A percentile compares a stretch with the other conserved stretches of the same genome.
Conservation (phyloP, 2,113 vertebrate species). For the Nothobranchius kuhntae region DNA sequence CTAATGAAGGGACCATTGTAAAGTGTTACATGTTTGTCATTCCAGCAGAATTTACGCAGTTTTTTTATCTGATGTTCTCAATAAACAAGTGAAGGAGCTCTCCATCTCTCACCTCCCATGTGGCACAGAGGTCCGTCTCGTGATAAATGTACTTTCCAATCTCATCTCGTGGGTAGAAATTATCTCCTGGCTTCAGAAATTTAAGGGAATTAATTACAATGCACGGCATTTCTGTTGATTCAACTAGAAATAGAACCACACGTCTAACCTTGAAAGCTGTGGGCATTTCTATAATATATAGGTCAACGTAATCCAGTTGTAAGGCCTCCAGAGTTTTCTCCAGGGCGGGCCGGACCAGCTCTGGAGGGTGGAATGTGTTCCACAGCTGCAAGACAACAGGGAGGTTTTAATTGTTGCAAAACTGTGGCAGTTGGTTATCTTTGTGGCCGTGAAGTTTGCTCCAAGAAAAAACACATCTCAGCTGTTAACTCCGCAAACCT, state of each 20-base stretch:
- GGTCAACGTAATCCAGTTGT: slow-evolving; percentile 89
- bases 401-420: slow-evolving; percentile 4
- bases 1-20: too few relatives aligned
- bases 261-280: slow-evolving; percentile 87
- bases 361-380: slow-evolving; percentile 85
- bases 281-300: slow-evolving; percentile 92
- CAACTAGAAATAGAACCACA: not conserved
- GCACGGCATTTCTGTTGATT: too few relatives aligned
- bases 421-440: not conserved
- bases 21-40: too few relatives aligned
- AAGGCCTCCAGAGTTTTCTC: slow-evolving; percentile 84
- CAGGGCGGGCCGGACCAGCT: slow-evolving; percentile 83
- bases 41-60: not conserved
- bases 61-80: not conserved
- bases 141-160: slow-evolving; percentile 85
- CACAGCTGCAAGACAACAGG: slow-evolving; percentile 80
- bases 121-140: slow-evolving; percentile 86
- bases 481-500: slow-evolving; percentile 72
- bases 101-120: slow-evolving; percentile 88
- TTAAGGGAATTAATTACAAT: not conserved
- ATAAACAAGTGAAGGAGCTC: not conserved
- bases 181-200: slow-evolving; percentile 86
- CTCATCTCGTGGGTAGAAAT: slow-evolving; percentile 82
- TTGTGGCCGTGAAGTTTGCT: not conserved
- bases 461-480: not conserved